Evolutionary conservation across 1,140 invertebrate species (phyloP).

Genomic region (Leptopilina boulardi): DNA sequence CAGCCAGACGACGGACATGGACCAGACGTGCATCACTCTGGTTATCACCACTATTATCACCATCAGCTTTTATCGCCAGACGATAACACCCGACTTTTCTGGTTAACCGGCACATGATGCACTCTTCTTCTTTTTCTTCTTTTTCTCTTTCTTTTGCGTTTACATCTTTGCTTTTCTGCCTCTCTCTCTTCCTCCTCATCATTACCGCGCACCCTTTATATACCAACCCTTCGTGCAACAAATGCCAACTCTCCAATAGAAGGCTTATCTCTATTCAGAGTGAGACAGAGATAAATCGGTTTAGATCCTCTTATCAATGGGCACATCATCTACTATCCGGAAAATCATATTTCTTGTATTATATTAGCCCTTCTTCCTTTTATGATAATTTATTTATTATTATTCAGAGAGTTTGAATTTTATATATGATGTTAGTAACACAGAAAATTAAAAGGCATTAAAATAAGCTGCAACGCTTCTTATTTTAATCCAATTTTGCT

Average conservation of each 20-base stretch:
- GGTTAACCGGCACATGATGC: constrained; percentile 55
- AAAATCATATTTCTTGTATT: not conserved
- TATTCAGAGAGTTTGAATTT: too few relatives aligned
- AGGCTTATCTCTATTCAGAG: not conserved
- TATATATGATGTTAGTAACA: too few relatives aligned
- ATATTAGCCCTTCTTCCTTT: not conserved
- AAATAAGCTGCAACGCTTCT: too few relatives aligned
- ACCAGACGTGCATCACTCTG: constrained; percentile 63
- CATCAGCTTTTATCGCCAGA: constrained; percentile 68
- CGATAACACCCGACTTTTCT: constrained; percentile 63
- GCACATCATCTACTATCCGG: not conserved
- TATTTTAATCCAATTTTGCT: too few relatives aligned
- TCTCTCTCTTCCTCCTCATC: not conserved
- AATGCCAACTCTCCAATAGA: not conserved
- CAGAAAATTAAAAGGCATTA: too few relatives aligned
- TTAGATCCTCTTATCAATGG: not conserved
- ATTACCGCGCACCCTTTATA: constrained; percentile 16
- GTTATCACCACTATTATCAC: constrained; percentile 66
- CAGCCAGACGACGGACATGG: constrained; percentile 67
- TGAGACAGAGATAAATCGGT: constrained; percentile 1
- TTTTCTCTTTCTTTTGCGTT: constrained; percentile 39
- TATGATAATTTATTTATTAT: too few relatives aligned
- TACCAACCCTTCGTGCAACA: not conserved
- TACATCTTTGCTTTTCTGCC: constrained; percentile 36
- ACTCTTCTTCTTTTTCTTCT: too few relatives aligned